Evolutionary conservation across 2,888 invertebrate genomes (phyloP), one percentile per base, ranked within the genome.

Genomic region (Orthonevra nobilis): DNA sequence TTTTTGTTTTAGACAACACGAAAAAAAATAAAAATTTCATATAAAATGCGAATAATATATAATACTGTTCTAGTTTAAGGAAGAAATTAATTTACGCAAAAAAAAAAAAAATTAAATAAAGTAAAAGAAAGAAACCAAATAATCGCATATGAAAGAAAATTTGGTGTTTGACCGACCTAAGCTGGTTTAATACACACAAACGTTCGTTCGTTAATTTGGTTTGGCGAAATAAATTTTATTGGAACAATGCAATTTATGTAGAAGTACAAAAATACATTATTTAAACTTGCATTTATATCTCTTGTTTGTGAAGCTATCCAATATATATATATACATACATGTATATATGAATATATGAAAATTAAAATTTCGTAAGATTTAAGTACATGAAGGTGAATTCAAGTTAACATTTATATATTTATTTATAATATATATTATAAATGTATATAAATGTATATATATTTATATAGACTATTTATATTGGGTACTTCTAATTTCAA

Each of bases 11-110:
- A n/a, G n/a, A n/a, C n/a, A n/a, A n/a, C n/a, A n/a, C n/a, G n/a
- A n/a, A n/a, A n/a, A n/a, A 44, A 15, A 12, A 23, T 10, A 44
- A 44, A 19, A 40, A 12, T 19, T 32, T 50, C 9, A 58, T 44
- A 44, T n/a, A n/a, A 60, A 69, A 69, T 69, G 60, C 69, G 14
- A 58, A 50, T 44, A 19, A 34, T 60, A 34, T 14, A 42, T 69
- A 69, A 69, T 69, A 69, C 69, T 69, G 69, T 42, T 69, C 10
- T 50, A 36, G 50, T 60, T 42, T 42, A 12, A 14, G 32, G 46
- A 46, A 10, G 17, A 12, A 48, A 40, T 40, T 10, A 38, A 58
- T 36, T n/a, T n/a, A n/a, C 19, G 28, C 28, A 40, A 30, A 32
- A 23, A 10, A 44, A 32, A 44, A 32, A 32, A 32, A 10, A 1